Percentiles rank a stretch among this genome's conserved stretches.
phyloP scores from a whole-genome alignment of 2,888 invertebrate genomes.

The Pachycephus smyrnensis region DNA sequence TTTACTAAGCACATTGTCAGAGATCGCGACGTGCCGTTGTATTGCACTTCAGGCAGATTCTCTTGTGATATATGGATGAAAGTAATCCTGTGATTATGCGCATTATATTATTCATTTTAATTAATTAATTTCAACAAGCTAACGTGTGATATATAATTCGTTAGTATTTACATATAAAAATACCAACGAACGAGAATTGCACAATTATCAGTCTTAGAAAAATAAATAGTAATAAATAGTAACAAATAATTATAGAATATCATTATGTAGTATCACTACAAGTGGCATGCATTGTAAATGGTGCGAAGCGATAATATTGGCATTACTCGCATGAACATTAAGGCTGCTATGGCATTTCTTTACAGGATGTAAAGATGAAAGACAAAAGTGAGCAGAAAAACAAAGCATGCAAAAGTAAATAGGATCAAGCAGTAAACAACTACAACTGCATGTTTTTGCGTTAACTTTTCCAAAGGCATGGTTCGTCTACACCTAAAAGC shows the following conservation, averaged over 20 bases:
- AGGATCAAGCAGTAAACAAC: constrained; percentile 56
- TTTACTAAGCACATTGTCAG: background rate
- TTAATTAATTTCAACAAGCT: background rate
- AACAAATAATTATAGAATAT: constrained; percentile 26
- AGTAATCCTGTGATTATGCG: background rate
- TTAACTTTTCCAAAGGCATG: constrained; percentile 53
- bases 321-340: background rate
- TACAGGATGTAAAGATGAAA: constrained; percentile 53
- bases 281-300: background rate
- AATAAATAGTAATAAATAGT: constrained; percentile 32
- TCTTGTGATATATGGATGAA: background rate
- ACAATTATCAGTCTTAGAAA: constrained; percentile 15
- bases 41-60: background rate
- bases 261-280: background rate
- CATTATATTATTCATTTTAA: background rate
- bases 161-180: background rate
- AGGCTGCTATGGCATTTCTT: constrained; percentile 14
- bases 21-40: background rate
- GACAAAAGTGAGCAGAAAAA: constrained; percentile 55
- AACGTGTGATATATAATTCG: background rate
- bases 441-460: constrained; percentile 55
- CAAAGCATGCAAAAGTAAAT: constrained; percentile 59
- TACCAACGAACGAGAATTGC: background rate
- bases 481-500: constrained; percentile 58
- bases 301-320: background rate